phyloP scores from a whole-genome alignment of 2,888 invertebrate species.

The Morinoia aosen region DNA sequence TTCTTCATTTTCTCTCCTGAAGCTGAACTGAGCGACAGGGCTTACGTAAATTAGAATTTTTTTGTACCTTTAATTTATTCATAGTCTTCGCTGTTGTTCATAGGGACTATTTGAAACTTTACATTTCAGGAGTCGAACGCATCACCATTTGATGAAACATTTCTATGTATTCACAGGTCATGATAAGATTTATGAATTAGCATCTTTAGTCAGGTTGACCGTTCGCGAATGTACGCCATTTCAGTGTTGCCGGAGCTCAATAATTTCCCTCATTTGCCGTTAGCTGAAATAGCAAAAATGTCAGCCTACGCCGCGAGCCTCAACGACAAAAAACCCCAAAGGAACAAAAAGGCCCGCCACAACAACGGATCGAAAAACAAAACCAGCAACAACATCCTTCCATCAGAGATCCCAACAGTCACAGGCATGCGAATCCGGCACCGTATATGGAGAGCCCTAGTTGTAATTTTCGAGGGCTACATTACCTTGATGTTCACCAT shows the following conservation, averaged over 20 bases:
- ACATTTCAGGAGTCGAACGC: no score
- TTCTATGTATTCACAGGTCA: background rate
- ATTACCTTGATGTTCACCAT: background rate
- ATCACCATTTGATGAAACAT: no score
- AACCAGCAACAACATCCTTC: background rate
- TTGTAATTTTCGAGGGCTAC: background rate
- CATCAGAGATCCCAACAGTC: background rate
- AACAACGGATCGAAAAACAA: background rate
- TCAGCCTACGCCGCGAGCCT: conserved; percentile 40
- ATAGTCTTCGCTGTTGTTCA: no score
- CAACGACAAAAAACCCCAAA: background rate
- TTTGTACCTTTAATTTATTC: no score
- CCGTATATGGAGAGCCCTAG: background rate
- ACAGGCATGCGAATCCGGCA: background rate
- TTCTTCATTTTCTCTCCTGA: no score
- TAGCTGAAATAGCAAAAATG: conserved; percentile 16
- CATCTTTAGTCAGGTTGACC: background rate
- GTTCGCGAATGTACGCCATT: background rate
- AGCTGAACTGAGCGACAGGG: no score
- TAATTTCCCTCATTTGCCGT: background rate
- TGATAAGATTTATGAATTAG: background rate
- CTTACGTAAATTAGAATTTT: no score
- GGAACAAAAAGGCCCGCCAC: conserved; percentile 1
- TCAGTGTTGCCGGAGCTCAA: background rate
- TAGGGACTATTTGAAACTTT: no score